Percentiles rank a stretch among this genome's conserved stretches.
Evolutionary conservation across 2,888 invertebrate genomes (phyloP).

Genomic region (Peribatodes rhomboidaria): DNA sequence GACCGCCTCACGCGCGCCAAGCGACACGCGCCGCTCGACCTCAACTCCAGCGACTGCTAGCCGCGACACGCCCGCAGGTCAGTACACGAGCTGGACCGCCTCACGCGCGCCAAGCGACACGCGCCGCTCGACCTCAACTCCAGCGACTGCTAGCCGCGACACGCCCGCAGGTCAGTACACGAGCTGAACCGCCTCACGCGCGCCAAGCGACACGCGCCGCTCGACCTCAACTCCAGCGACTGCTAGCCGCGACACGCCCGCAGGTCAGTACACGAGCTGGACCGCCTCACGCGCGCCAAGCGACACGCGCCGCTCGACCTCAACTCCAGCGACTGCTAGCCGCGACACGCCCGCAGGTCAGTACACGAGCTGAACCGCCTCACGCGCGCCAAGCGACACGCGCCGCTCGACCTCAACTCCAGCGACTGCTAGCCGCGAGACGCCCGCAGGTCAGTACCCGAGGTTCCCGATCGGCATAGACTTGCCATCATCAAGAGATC

Average conservation of each 20-base stretch:
- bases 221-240: conserved; percentile 32
- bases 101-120: conserved; percentile 91
- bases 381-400: conserved; percentile 90
- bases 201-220: conserved; percentile 88
- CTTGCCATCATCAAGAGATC: too few species aligned
- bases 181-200: conserved; percentile 96
- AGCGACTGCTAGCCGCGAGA: conserved; percentile 30
- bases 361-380: conserved; percentile 94
- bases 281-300: conserved; percentile 93
- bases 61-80: background rate
- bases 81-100: conserved; percentile 92
- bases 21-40: conserved; percentile 82
- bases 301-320: conserved; percentile 81
- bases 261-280: conserved; percentile 88
- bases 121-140: conserved; percentile 66
- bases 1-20: conserved; percentile 94
- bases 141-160: conserved; percentile 30
- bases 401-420: conserved; percentile 57
- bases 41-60: conserved; percentile 37
- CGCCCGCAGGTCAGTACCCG: conserved; percentile 61
- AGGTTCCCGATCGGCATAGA: too few species aligned
- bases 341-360: background rate
- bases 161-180: background rate
- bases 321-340: conserved; percentile 37
- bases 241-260: conserved; percentile 23